Conservation (phyloP, 2,113 vertebrate genomes). For the Notiomystis cincta region DNA sequence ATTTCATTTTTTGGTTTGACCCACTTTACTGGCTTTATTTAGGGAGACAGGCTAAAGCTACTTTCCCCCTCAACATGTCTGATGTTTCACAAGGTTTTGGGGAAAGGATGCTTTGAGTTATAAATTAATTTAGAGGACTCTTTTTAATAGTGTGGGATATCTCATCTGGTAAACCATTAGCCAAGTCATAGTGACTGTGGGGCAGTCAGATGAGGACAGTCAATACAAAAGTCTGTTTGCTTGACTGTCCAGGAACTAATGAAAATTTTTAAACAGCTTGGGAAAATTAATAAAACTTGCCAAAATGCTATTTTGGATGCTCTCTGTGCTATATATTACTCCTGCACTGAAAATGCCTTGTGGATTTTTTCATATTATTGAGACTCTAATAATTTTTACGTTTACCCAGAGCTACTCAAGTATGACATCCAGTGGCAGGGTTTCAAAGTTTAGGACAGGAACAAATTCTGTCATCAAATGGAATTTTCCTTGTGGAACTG, state of each 20-base stretch:
- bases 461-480: not conserved
- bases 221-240: not conserved
- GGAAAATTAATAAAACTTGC: not conserved
- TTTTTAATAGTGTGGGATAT: not conserved
- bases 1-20: not conserved
- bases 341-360: not conserved
- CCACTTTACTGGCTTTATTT: not conserved
- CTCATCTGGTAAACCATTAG: not conserved
- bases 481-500: not conserved
- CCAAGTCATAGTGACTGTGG: not conserved
- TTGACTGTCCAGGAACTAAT: not conserved
- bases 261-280: not conserved
- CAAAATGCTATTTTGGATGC: constrained; percentile 3
- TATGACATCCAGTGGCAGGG: constrained; percentile 43
- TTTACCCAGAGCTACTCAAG: constrained; percentile 25
- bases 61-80: not conserved
- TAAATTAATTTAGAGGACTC: not conserved
- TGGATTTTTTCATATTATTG: not conserved
- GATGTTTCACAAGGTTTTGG: not conserved
- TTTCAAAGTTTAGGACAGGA: not conserved
- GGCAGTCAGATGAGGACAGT: constrained; percentile 14
- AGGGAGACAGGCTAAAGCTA: not conserved
- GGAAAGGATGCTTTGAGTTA: not conserved
- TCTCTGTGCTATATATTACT: not conserved
- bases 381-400: not conserved